These are phyloP conservation scores for Galaxea fascicularis DNA, from an alignment of 92 coral and sea anemone species.

Conservation along the genomic window DNA sequence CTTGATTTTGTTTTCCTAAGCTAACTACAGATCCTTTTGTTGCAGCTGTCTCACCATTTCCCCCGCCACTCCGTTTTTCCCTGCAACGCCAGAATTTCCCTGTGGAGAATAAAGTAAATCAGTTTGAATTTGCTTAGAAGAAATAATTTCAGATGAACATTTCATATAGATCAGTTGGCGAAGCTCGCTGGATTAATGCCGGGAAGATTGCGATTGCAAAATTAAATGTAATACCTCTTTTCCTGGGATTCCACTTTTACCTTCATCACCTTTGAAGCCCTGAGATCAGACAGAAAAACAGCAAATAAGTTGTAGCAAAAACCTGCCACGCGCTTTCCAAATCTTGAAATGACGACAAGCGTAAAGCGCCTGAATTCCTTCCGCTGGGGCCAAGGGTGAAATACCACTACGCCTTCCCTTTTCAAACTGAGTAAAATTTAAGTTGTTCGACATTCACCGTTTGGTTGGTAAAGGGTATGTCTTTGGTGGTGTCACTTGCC, in stretches of 20 bases:
- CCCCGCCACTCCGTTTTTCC: conserved; percentile 61
- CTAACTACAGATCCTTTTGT: background rate
- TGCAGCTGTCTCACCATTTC: conserved; percentile 23
- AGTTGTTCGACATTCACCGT: no score
- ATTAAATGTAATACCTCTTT: conserved; percentile 16
- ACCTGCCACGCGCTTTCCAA: background rate
- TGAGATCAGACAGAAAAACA: background rate
- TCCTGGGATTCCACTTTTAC: conserved; percentile 39
- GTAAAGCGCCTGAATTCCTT: no score
- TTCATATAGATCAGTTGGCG: no score
- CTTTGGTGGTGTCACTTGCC: no score
- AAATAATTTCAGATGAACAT: no score
- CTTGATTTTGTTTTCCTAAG: background rate
- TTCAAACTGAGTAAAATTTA: no score
- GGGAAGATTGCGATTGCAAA: no score
- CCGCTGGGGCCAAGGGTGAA: no score
- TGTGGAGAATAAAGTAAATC: background rate
- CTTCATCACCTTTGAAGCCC: conserved; percentile 61
- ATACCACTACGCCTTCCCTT: no score
- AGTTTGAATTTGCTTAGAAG: background rate
- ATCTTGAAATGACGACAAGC: no score
- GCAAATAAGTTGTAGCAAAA: background rate
- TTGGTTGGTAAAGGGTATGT: no score
- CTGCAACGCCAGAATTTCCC: conserved; percentile 55
- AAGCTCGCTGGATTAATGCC: no score